Conservation (phyloP, 2,797 vertebrate genomes). For the Kryptopterus vitreolus region DNA sequence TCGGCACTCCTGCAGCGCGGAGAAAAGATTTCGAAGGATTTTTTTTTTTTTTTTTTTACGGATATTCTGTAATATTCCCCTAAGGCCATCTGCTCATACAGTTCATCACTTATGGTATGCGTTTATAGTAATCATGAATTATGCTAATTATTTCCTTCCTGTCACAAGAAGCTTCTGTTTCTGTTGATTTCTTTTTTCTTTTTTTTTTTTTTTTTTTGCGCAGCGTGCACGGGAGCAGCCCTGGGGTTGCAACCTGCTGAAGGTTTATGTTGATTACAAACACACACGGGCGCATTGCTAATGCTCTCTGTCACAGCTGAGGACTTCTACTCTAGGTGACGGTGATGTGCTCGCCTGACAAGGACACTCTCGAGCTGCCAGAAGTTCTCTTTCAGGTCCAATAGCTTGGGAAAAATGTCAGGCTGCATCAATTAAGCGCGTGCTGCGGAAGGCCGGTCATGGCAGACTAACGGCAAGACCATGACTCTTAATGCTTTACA, state of each 20-base stretch:
- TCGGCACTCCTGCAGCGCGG: not conserved
- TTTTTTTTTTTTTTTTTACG: conserved; percentile 11
- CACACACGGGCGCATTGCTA: not conserved
- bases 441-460: conserved; percentile 26
- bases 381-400: conserved; percentile 38
- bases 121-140: conserved; percentile 35
- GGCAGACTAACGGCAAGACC: conserved; percentile 3
- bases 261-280: conserved; percentile 9
- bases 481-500: conserved; percentile 17
- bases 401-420: conserved; percentile 31
- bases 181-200: too few relatives aligned
- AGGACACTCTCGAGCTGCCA: conserved; percentile 41
- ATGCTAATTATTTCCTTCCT: conserved; percentile 26
- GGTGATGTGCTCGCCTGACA: conserved; percentile 45
- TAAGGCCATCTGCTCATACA: conserved; percentile 22
- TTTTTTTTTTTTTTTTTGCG: too few relatives aligned
- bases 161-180: conserved; percentile 6
- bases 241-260: conserved; percentile 8
- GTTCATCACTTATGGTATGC: conserved; percentile 17
- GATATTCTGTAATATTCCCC: conserved; percentile 10
- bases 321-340: conserved; percentile 3
- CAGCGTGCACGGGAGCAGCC: not conserved
- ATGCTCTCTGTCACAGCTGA: conserved; percentile 38
- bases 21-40: conserved; percentile 6
- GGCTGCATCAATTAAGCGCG: conserved; percentile 17